Evolutionary conservation across 2,797 vertebrate species (phyloP).

Genomic region (Coluber constrictor): DNA sequence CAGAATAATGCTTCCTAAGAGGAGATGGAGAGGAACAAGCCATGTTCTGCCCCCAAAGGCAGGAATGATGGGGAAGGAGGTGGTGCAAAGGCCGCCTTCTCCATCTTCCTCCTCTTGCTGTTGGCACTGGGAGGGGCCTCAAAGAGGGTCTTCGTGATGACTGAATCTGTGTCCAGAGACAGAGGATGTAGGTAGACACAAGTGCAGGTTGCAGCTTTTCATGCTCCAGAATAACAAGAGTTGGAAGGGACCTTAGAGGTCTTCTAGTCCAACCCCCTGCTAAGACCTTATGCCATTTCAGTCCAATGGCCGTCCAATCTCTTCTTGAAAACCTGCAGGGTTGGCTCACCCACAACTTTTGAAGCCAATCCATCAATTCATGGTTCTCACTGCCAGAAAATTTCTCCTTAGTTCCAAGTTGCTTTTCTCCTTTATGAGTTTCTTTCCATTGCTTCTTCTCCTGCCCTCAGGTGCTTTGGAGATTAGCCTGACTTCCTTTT

Average conservation of each 20-base stretch:
- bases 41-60: not conserved
- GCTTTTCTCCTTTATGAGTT: not conserved
- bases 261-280: not conserved
- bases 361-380: not conserved
- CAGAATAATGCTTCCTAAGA: not conserved
- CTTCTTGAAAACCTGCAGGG: not conserved
- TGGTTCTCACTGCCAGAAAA: not conserved
- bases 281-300: not conserved
- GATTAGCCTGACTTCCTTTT: not conserved
- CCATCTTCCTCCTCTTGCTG: not conserved
- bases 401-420: not conserved
- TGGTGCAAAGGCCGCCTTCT: not conserved
- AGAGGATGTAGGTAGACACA: rapidly evolving
- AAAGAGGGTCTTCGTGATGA: not conserved
- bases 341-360: not conserved
- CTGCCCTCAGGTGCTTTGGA: not conserved
- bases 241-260: not conserved
- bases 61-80: not conserved
- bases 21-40: not conserved
- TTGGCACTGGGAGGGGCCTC: not conserved
- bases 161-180: not conserved
- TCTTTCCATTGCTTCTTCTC: not conserved
- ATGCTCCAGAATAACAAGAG: not conserved
- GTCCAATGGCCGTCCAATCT: no score
- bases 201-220: not conserved